Percentiles rank a stretch among this genome's conserved stretches.
Evolutionary conservation across 1,140 invertebrate genomes (phyloP).

Genomic region (Pseudomyrmex gracilis): DNA sequence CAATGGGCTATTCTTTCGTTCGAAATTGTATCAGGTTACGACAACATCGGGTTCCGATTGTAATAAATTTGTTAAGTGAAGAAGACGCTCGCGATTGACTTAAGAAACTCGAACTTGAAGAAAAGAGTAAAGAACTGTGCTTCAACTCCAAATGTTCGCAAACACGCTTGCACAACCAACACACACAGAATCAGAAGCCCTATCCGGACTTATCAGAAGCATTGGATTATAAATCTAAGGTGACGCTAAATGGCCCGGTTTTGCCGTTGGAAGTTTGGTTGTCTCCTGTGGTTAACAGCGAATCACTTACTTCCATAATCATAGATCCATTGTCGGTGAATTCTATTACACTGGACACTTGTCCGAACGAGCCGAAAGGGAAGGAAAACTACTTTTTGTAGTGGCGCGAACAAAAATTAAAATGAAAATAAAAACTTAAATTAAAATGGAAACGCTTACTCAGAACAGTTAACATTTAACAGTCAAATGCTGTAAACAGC

Average conservation of each 20-base stretch:
- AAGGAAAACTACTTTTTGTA: too few relatives aligned
- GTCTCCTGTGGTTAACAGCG: slow-evolving; percentile 87
- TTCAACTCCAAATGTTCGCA: background rate
- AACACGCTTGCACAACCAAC: background rate
- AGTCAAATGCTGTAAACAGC: too few relatives aligned
- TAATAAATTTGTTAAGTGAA: slow-evolving; percentile 85
- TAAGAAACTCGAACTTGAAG: slow-evolving; percentile 40
- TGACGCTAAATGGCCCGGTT: slow-evolving; percentile 88
- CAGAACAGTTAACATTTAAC: too few relatives aligned
- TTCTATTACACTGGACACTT: slow-evolving; percentile 92
- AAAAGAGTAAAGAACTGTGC: background rate
- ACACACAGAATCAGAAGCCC: slow-evolving; percentile 1
- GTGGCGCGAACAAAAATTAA: slow-evolving; percentile 90
- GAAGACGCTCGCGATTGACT: slow-evolving; percentile 48
- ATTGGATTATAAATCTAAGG: slow-evolving; percentile 78
- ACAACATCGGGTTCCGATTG: slow-evolving; percentile 84
- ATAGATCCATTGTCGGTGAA: slow-evolving; percentile 94
- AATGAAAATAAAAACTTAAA: too few relatives aligned
- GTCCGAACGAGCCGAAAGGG: slow-evolving; percentile 88
- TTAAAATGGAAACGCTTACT: too few relatives aligned
- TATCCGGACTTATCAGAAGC: slow-evolving; percentile 79
- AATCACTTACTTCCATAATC: background rate
- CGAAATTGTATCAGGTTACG: slow-evolving; percentile 93
- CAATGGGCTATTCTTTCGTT: slow-evolving; percentile 90
- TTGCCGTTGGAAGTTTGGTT: slow-evolving; percentile 91